phyloP scores from a whole-genome alignment of 2,888 invertebrate genomes.

The Drosophila paracracens region DNA sequence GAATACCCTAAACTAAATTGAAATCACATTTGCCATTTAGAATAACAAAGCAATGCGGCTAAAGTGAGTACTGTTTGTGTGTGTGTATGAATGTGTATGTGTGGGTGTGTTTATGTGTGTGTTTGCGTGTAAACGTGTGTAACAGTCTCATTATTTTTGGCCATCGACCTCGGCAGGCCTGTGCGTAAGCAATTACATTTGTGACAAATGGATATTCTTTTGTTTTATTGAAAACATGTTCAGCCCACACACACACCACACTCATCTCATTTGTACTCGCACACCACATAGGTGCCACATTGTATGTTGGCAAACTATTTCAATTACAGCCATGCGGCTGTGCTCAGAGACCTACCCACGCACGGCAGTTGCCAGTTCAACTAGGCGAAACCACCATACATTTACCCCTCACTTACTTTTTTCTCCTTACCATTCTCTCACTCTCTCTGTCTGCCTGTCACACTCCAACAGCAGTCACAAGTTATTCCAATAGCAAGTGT shows the following conservation, averaged over 20 bases:
- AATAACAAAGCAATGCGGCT: conserved; percentile 59
- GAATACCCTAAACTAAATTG: conserved; percentile 39
- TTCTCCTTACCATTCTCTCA: not conserved
- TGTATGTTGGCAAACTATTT: conserved; percentile 69
- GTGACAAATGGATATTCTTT: conserved; percentile 78
- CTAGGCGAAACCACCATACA: conserved; percentile 17
- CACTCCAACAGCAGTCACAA: conserved; percentile 25
- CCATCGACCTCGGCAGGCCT: conserved; percentile 28
- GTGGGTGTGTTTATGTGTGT: conserved; percentile 4
- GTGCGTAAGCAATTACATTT: conserved; percentile 62
- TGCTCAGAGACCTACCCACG: conserved; percentile 6
- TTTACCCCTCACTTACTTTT: not conserved
- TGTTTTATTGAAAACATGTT: conserved; percentile 72
- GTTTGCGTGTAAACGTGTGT: conserved; percentile 7
- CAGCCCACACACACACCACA: conserved; percentile 24
- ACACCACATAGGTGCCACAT: conserved; percentile 36
- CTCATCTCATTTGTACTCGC: not conserved
- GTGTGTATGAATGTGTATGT: conserved; percentile 4
- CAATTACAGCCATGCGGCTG: conserved; percentile 65
- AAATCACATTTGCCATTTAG: conserved; percentile 48
- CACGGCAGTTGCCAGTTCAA: conserved; percentile 34
- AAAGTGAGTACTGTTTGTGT: conserved; percentile 4
- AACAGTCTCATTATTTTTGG: conserved; percentile 56
- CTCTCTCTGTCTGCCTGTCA: not conserved
- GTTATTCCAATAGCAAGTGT: conserved; percentile 49